These are phyloP conservation scores for Cryptomyrus ogoouensis DNA, from an alignment of 2,113 vertebrate genomes.

Conservation along the genomic window DNA sequence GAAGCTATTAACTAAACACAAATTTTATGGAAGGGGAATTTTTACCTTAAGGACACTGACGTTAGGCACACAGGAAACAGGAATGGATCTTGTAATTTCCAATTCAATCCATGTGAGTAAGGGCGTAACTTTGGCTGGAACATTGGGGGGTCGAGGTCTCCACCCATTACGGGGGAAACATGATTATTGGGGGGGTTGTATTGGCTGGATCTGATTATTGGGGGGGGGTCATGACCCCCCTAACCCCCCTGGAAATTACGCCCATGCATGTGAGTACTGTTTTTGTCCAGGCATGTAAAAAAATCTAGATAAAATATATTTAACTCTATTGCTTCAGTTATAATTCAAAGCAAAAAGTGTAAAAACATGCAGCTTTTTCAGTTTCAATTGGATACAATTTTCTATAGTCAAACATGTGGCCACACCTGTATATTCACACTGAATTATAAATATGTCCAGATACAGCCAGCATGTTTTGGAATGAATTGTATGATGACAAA, in stretches of 20 bases:
- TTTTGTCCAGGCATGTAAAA: neutral
- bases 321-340: neutral
- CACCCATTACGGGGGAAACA: too few species aligned
- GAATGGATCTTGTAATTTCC: neutral
- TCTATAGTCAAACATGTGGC: neutral
- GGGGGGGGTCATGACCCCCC: too few species aligned
- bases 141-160: too few species aligned
- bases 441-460: neutral
- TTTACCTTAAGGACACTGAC: neutral
- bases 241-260: too few species aligned
- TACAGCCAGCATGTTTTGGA: neutral
- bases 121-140: too few species aligned
- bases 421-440: neutral
- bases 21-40: neutral
- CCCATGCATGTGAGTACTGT: neutral
- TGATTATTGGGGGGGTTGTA: too few species aligned
- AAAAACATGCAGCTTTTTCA: neutral
- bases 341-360: neutral
- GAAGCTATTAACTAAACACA: neutral
- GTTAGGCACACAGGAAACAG: neutral
- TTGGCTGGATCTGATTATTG: too few species aligned
- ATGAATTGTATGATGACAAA: neutral
- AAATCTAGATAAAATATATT: neutral
- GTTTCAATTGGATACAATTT: neutral
- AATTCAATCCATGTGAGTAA: neutral